Evolutionary conservation across 1,140 invertebrate genomes (phyloP), one percentile per base, ranked within the genome.

Genomic region (Drosophila triauraria): DNA sequence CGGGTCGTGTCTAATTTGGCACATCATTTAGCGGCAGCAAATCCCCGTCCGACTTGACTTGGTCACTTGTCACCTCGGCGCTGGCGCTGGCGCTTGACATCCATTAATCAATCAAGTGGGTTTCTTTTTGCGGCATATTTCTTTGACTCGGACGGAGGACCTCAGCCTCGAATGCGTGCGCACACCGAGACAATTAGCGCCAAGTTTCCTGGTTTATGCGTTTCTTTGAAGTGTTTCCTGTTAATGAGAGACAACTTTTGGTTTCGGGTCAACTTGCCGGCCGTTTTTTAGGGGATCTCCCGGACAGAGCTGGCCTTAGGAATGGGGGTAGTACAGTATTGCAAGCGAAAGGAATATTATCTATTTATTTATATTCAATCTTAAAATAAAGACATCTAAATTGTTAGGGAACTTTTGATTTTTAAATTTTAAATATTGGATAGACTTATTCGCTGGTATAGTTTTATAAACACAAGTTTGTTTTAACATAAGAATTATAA

Each of bases 81-180:
- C 71, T 67, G 65, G n/a, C 79, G 51, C 76, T 70, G 80, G 64
- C 80, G 70, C 74, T 72, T 88, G 80, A 83, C 83, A 75, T 69
- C 77, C 80, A 87, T 87, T 87, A 87, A 87, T 87, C 83, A 87
- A 87, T 87, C 84, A 88, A 75, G 51, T 87, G 62, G n/a, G 27
- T 54, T 50, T 47, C 42, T 60, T 60, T 69, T 20, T 32, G 44
- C 27, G 40, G 48, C 69, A 75, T 68, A 68, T 71, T 81, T 64
- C 64, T 44, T 32, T 50, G 64, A 56, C 70, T 50, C 17, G 42
- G 17, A 25, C 43, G 51, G 7, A 44, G 42, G 74, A 59, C 54
- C 42, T 23, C 35, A 13, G 35, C 35, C 67, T 5, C 50, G n/a
- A 56, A 46, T 40, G 38, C 74, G 42, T 44, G 46, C 61, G 43